These are phyloP conservation scores for Stegostoma tigrinum DNA, from an alignment of 2,113 vertebrate species.

Conservation along the genomic window DNA sequence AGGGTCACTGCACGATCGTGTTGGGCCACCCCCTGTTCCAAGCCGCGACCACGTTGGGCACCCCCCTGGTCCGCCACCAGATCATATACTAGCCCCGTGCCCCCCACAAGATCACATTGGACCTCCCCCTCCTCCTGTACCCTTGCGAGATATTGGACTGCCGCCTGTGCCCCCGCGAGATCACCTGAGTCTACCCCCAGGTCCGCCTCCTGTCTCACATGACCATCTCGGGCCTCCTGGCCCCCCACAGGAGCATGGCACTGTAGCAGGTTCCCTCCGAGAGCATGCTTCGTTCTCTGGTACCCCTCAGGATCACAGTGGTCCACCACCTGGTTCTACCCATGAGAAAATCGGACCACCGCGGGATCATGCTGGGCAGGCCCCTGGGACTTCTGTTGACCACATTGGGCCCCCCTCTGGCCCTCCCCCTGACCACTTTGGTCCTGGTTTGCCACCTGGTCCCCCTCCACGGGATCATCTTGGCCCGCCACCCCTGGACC, in stretches of 20 bases:
- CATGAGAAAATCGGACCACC: conserved; percentile 70
- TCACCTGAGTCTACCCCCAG: not conserved
- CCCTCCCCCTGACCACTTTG: conserved; percentile 47
- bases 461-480: conserved; percentile 41
- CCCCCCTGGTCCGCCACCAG: conserved; percentile 53
- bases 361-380: conserved; percentile 52
- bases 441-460: conserved; percentile 44
- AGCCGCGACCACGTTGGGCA: not conserved
- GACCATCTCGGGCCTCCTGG: conserved; percentile 45
- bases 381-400: conserved; percentile 56
- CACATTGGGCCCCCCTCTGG: conserved; percentile 51
- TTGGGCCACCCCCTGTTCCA: conserved; percentile 45
- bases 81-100: conserved; percentile 47
- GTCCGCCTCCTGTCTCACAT: not conserved
- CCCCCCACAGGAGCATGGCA: conserved; percentile 59
- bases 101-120: not conserved
- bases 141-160: conserved; percentile 36
- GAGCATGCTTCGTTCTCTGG: conserved; percentile 42
- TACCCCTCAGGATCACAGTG: conserved; percentile 52
- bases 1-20: conserved; percentile 51
- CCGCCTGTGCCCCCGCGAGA: not conserved
- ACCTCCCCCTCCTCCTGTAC: not conserved
- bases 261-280: conserved; percentile 51
- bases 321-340: conserved; percentile 65
- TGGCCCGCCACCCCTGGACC: conserved; percentile 38